Evolutionary conservation across 2,797 vertebrate species (phyloP).

Genomic region (Lepus oiostolus): DNA sequence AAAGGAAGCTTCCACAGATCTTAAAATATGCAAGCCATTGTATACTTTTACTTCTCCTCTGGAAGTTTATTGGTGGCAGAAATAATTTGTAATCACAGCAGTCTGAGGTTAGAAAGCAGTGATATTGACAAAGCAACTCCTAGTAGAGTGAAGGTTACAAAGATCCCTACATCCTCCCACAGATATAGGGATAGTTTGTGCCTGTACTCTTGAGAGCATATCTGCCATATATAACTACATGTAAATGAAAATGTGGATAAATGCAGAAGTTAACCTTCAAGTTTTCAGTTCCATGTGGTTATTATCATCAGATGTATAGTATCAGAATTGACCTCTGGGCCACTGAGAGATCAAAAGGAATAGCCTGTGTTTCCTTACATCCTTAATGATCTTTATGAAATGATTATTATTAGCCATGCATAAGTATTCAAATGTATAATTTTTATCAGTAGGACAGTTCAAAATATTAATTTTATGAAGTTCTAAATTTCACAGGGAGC

Average conservation of each 20-base stretch:
- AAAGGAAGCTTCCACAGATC: neutral
- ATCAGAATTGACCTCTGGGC: conserved; percentile 40
- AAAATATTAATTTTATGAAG: conserved; percentile 69
- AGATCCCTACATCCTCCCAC: neutral
- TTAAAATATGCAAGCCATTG: neutral
- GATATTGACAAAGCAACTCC: neutral
- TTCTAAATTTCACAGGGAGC: conserved; percentile 63
- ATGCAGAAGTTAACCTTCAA: conserved; percentile 19
- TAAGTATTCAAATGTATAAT: conserved; percentile 30
- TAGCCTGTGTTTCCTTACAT: conserved; percentile 6
- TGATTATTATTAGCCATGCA: conserved; percentile 39
- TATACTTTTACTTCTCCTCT: conserved; percentile 5
- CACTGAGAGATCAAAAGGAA: neutral
- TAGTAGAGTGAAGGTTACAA: neutral
- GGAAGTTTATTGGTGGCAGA: neutral
- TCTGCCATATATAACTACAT: neutral
- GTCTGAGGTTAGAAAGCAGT: conserved; percentile 13
- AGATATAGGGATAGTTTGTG: neutral
- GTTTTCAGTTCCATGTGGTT: conserved; percentile 42
- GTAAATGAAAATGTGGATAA: neutral
- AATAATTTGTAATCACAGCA: conserved; percentile 41
- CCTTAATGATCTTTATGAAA: conserved; percentile 56
- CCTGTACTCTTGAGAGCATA: neutral
- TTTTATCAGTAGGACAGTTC: conserved; percentile 63
- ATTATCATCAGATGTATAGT: conserved; percentile 44